Evolutionary conservation across 23 tunicate genomes (phyloP).

Genomic region (Trididemnum nubilum): DNA sequence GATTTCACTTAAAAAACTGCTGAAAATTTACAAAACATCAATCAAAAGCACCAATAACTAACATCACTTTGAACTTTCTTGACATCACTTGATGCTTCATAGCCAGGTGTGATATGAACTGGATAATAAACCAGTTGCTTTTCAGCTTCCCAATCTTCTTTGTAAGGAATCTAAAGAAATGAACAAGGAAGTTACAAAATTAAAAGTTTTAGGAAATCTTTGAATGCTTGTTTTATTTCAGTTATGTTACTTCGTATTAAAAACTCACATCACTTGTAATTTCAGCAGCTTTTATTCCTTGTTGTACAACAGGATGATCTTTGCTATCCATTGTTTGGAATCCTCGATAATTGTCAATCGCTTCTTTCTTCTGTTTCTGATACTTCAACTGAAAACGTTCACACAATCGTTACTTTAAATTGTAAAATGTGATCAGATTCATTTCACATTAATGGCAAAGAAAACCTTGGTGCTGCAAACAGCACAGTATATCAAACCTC

Average conservation of each 20-base stretch:
- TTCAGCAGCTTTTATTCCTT: constrained; percentile 65
- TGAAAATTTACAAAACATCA: too few relatives aligned
- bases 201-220: background rate
- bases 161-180: constrained; percentile 58
- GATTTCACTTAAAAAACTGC: too few relatives aligned
- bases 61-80: constrained; percentile 72
- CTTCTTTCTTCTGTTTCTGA: constrained; percentile 67
- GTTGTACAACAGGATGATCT: constrained; percentile 90
- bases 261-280: constrained; percentile 38
- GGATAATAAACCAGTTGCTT: constrained; percentile 92
- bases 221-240: background rate
- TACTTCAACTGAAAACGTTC: constrained; percentile 51
- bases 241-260: background rate
- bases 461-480: too few relatives aligned
- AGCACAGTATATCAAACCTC: too few relatives aligned
- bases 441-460: too few relatives aligned
- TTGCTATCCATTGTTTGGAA: constrained; percentile 88
- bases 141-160: constrained; percentile 91
- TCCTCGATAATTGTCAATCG: constrained; percentile 74
- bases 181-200: background rate
- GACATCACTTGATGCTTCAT: constrained; percentile 78
- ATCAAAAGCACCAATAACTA: too few relatives aligned
- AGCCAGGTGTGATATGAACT: constrained; percentile 95
- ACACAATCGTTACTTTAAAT: constrained; percentile 29
- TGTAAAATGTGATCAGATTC: too few relatives aligned